phyloP scores from a whole-genome alignment of 2,888 invertebrate species.

The Stramonita haemastoma region DNA sequence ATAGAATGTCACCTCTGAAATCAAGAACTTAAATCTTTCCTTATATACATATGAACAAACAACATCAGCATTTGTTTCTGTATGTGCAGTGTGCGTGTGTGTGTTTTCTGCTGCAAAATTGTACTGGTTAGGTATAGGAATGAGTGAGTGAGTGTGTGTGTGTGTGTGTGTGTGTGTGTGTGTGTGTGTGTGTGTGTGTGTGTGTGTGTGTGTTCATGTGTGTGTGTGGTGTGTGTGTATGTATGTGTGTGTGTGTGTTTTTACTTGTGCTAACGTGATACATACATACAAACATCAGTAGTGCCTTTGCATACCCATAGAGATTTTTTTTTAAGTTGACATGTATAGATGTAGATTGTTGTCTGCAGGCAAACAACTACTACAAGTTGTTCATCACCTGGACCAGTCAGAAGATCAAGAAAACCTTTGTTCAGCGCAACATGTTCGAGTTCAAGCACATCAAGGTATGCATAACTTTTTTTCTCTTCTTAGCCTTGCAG shows the following conservation, averaged over 20 bases:
- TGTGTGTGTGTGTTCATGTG: conserved; percentile 8
- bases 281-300: too few species aligned
- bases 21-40: too few species aligned
- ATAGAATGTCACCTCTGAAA: too few species aligned
- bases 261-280: background rate
- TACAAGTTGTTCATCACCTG: conserved; percentile 99
- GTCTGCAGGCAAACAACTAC: conserved; percentile 90
- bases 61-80: too few species aligned
- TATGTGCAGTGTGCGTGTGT: too few species aligned
- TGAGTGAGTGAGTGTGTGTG: background rate
- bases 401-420: conserved; percentile 99
- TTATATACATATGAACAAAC: too few species aligned
- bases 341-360: background rate
- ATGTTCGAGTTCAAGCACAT: conserved; percentile 99
- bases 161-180: background rate
- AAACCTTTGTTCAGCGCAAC: conserved; percentile 98
- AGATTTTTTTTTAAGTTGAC: too few species aligned
- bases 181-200: background rate
- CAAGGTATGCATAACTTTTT: conserved; percentile 79
- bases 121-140: too few species aligned
- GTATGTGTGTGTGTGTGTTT: background rate
- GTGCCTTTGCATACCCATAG: too few species aligned
- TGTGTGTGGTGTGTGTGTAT: conserved; percentile 25
- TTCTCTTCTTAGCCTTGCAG: too few species aligned
- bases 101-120: too few species aligned